Evolutionary conservation across 2,888 invertebrate species (phyloP), one percentile per base, ranked within the genome.

Genomic region (Eupithecia tripunctaria): DNA sequence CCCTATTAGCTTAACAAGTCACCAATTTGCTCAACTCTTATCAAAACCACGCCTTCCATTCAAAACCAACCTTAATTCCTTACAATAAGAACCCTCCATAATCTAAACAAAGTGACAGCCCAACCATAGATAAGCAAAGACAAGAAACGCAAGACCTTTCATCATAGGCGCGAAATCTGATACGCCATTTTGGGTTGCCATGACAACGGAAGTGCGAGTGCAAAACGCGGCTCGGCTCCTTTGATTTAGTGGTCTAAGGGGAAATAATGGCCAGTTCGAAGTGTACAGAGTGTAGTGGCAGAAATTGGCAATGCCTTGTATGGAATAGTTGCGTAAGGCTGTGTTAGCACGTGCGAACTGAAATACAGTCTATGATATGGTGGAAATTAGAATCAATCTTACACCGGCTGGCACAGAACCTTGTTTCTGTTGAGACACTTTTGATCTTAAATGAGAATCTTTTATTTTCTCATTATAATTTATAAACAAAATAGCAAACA

Each of bases 161-260:
- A 87, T 86, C 88, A 87, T 85, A 84, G 85, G 86, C 82, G 82
- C 83, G 81, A 80, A 81, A 92, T 92, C 92, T 83, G 93, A 93
- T 93, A 92, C 81, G 88, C 91, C 84, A 80, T 83, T 91, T 88
- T 87, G 87, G 74, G 89, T 80, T 75, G 77, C 76, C 78, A 84
- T 85, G 87, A 86, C 88, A 88, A 87, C 87, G 82, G 87, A 82
- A 87, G 88, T 88, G 90, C 82, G 84, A 88, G 83, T 78, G 73
- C 77, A 63, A 70, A 73, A 67, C 73, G 89, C 91, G 91, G 90
- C 14, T 56, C 56, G 62, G 62, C 82, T 68, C 87, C 86, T 91
- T 93, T 93, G 91, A 93, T 91, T 89, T 89, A 89, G 75, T 82
- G 80, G 82, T 84, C 79, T 81, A 81, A 78, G 80, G 73, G 83